Percentiles rank a stretch among this genome's conserved stretches.
These are phyloP conservation scores for Coremacera marginata DNA, from an alignment of 2,888 invertebrate species.

Conservation along the genomic window DNA sequence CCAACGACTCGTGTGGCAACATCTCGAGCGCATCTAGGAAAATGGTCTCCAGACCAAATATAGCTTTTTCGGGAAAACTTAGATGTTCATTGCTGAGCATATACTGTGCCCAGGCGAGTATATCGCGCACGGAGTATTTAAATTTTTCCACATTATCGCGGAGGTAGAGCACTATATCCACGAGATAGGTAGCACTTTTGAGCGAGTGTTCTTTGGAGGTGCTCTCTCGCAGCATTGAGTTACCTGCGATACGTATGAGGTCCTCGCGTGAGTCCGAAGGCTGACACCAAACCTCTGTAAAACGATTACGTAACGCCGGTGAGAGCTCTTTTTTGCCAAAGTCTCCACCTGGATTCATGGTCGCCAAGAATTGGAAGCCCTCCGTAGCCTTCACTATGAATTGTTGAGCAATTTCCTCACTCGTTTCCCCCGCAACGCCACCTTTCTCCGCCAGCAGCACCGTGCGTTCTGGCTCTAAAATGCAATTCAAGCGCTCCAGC, in stretches of 20 bases:
- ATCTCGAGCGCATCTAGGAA: slow-evolving; percentile 93
- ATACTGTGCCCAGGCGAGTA: slow-evolving; percentile 92
- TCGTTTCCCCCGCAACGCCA: slow-evolving; percentile 68
- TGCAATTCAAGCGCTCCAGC: slow-evolving; percentile 94
- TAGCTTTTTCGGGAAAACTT: slow-evolving; percentile 75
- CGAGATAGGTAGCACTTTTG: slow-evolving; percentile 78
- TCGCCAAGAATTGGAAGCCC: slow-evolving; percentile 92
- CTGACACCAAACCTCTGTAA: slow-evolving; percentile 99
- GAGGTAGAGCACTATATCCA: slow-evolving; percentile 87
- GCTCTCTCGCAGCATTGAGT: slow-evolving; percentile 78
- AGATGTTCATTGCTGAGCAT: slow-evolving; percentile 72
- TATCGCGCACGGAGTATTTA: slow-evolving; percentile 90
- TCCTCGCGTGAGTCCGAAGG: slow-evolving; percentile 80
- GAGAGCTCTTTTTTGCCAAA: slow-evolving; percentile 99
- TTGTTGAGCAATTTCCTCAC: slow-evolving; percentile 64
- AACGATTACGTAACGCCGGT: slow-evolving; percentile 95
- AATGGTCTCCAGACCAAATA: slow-evolving; percentile 92
- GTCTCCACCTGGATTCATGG: slow-evolving; percentile 99
- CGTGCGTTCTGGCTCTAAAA: slow-evolving; percentile 92
- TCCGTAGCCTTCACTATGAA: slow-evolving; percentile 77
- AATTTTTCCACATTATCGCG: slow-evolving; percentile 81
- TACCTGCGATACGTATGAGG: slow-evolving; percentile 82
- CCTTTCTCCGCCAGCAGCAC: slow-evolving; percentile 93
- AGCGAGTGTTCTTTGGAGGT: slow-evolving; percentile 55
- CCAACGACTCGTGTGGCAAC: slow-evolving; percentile 77